A percentile compares a stretch with the other conserved stretches of the same genome.
These are phyloP conservation scores for Clarias fuscus DNA, from an alignment of 2,797 vertebrate genomes.

Conservation along the genomic window DNA sequence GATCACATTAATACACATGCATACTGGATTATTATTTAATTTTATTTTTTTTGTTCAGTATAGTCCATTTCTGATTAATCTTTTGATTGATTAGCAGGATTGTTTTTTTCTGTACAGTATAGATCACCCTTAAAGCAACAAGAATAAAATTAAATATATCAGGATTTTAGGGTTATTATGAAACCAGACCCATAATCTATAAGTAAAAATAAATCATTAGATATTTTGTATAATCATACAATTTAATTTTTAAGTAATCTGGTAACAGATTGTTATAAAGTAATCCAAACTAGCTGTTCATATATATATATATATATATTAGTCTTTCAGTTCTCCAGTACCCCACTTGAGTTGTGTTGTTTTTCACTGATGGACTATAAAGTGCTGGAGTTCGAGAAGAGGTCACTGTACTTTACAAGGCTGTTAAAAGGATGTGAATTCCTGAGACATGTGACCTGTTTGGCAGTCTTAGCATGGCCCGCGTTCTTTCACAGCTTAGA, in stretches of 20 bases:
- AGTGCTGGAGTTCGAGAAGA: conserved; percentile 9
- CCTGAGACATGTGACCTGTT: background rate
- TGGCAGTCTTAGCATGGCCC: background rate
- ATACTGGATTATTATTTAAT: background rate
- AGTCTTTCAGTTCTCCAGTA: too few relatives aligned
- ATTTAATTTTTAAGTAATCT: background rate
- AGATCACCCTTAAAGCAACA: background rate
- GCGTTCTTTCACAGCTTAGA: background rate
- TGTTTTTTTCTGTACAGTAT: background rate
- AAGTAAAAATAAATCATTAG: background rate
- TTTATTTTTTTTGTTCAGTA: background rate
- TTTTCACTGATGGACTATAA: background rate
- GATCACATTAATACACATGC: background rate
- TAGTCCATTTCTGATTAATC: background rate
- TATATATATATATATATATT: background rate
- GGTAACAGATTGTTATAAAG: background rate
- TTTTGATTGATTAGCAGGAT: background rate
- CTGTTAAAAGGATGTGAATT: conserved; percentile 9
- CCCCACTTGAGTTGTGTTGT: background rate
- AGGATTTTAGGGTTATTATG: background rate
- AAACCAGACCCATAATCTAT: conserved; percentile 1
- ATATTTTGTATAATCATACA: background rate
- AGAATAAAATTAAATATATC: background rate
- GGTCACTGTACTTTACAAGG: background rate
- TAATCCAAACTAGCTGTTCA: background rate